Base-by-base conservation (phyloP, 2,888 invertebrate genomes). In the Erebia ligea region DNA sequence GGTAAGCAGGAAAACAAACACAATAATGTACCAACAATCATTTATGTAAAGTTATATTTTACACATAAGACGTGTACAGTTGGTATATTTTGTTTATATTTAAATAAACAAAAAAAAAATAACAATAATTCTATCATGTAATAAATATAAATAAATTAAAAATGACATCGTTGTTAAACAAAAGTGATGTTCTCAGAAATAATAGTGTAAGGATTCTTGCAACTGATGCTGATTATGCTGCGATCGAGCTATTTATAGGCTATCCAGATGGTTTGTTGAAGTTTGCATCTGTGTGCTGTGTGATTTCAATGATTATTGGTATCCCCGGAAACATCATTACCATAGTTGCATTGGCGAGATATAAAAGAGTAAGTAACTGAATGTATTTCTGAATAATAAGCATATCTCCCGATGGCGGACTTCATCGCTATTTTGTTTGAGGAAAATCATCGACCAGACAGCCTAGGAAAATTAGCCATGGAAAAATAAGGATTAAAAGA, bases 301-400 rank as follows among this genome's bases (percentile, higher is more conserved):
- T 96, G 40, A 85, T 96, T 50, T 97, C 96, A 86, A 96, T 96
- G 92, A 86, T 96, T 76, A 91, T 97, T 73, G 97, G 97, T 15
- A 95, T 97, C 66, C 97, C 97, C 1, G 97, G 97, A n/a, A 97
- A 97, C 86, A 89, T 97, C 71, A 94, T 97, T 82, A 97, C 97
- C 57, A 96, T 97, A 76, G 88, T 95, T 48, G 97, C 97, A 0
- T 91, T 97, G 45, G 95, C 96, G 54, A 94, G 95, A 62, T 96
- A 96, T 79, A 96, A 95, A 89, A 97, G 96, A 95, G 97, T 96
- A 81, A 90, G 93, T 82, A 40, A n/a, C 45, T 61, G 10, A 42
- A 10, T 61, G 10, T 19, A 5, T 61, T 42, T 21, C n/a, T 34
- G 34, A 34, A 34, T 34, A 34, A 1, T 5, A 6, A 25, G 25